Evolutionary conservation across 1,140 invertebrate species (phyloP).

Genomic region (Sinella curviseta): DNA sequence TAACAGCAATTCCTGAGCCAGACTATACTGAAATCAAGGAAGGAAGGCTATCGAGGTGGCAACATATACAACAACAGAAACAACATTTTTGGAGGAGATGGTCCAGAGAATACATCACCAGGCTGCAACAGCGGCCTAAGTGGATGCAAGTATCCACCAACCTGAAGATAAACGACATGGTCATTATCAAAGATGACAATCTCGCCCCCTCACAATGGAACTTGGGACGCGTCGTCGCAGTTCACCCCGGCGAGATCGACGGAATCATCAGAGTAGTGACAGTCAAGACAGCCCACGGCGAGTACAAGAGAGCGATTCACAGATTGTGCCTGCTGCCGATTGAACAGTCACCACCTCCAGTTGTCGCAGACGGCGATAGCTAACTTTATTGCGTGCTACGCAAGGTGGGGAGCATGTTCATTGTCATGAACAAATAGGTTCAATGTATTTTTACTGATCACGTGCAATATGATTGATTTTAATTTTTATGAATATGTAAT

Average conservation of each 20-base stretch:
- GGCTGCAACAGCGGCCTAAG: conserved; percentile 49
- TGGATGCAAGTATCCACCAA: conserved; percentile 45
- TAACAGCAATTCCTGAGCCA: conserved; percentile 30
- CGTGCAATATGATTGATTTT: too few relatives aligned
- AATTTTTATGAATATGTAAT: too few relatives aligned
- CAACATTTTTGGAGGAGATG: conserved; percentile 52
- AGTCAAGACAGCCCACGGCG: background rate
- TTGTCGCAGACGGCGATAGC: too few relatives aligned
- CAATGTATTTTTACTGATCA: too few relatives aligned
- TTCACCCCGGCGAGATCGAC: background rate
- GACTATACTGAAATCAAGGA: background rate
- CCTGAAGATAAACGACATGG: conserved; percentile 43
- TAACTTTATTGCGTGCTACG: too few relatives aligned
- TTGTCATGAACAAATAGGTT: too few relatives aligned
- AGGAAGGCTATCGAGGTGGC: conserved; percentile 46
- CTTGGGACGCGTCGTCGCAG: conserved; percentile 49
- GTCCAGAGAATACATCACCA: conserved; percentile 51
- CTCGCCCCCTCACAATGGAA: conserved; percentile 51
- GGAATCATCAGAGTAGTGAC: background rate
- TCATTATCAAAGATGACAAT: conserved; percentile 51
- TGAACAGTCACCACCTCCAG: too few relatives aligned
- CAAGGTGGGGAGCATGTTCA: too few relatives aligned
- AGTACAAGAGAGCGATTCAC: background rate
- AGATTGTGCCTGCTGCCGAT: background rate
- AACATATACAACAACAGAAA: conserved; percentile 43